Evolutionary conservation across 2,888 invertebrate genomes (phyloP).

Genomic region (Xestia ashworthii): DNA sequence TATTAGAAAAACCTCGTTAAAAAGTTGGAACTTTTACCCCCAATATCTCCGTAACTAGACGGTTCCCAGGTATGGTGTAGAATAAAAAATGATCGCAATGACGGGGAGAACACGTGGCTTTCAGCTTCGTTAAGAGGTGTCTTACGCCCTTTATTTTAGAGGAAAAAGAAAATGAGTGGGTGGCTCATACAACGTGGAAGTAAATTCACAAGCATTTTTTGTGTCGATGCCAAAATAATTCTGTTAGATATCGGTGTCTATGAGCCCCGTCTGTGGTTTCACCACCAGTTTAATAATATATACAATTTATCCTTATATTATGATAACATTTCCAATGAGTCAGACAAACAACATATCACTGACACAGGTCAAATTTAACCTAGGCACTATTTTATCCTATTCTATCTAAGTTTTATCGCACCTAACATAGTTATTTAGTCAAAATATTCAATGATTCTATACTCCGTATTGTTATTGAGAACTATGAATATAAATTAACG

Average conservation of each 20-base stretch:
- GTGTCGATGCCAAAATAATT: too few species aligned
- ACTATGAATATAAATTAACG: neutral
- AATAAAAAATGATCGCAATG: too few species aligned
- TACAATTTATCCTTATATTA: neutral
- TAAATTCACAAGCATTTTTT: too few species aligned
- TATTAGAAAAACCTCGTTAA: too few species aligned
- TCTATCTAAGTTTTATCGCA: neutral
- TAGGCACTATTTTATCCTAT: neutral
- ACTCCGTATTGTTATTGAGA: neutral
- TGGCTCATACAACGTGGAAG: too few species aligned
- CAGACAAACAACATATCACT: neutral
- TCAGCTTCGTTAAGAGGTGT: too few species aligned
- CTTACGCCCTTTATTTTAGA: too few species aligned
- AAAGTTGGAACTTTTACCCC: too few species aligned
- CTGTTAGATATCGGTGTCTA: neutral
- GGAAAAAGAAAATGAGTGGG: too few species aligned
- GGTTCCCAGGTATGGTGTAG: too few species aligned
- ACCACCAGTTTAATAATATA: neutral
- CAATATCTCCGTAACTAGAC: too few species aligned
- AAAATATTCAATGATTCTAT: neutral
- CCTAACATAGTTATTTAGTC: neutral
- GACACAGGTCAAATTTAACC: neutral
- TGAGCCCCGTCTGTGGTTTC: neutral
- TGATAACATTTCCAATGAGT: neutral
- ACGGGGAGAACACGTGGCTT: too few species aligned